Evolutionary conservation across 2,797 vertebrate genomes (phyloP).

Genomic region (Antrozous pallidus): DNA sequence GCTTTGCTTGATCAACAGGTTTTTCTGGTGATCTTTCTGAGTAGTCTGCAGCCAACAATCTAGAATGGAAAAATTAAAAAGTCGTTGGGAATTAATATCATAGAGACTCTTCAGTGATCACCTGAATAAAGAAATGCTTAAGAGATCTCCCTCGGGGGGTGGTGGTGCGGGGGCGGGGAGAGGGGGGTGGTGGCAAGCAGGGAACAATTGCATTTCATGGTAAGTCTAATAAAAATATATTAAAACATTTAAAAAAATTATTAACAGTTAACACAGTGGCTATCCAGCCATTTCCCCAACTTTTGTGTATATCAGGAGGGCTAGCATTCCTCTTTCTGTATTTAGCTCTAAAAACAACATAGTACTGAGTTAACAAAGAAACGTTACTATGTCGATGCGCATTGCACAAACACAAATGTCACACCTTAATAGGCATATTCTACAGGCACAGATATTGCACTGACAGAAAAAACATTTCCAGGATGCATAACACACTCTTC

Average conservation of each 20-base stretch:
- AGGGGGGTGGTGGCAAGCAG: background rate
- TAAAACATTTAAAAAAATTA: background rate
- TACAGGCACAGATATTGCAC: background rate
- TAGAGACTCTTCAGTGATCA: background rate
- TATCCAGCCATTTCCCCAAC: background rate
- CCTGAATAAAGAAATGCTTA: background rate
- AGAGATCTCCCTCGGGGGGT: background rate
- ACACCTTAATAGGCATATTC: background rate
- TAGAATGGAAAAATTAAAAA: background rate
- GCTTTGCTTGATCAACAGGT: background rate
- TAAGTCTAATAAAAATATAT: conserved; percentile 11
- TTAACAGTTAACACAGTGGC: background rate
- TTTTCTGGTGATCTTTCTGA: background rate
- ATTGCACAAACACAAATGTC: background rate
- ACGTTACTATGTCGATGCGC: background rate
- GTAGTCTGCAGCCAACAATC: background rate
- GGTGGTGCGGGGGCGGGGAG: background rate
- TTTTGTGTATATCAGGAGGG: background rate
- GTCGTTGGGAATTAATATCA: background rate
- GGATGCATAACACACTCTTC: background rate
- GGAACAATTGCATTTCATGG: background rate
- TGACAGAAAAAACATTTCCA: background rate
- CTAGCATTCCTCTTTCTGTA: background rate
- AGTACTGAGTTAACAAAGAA: conserved; percentile 15
- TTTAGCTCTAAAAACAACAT: conserved; percentile 34